Conservation (phyloP, 2,888 invertebrate species). For the Eulithis prunata region DNA sequence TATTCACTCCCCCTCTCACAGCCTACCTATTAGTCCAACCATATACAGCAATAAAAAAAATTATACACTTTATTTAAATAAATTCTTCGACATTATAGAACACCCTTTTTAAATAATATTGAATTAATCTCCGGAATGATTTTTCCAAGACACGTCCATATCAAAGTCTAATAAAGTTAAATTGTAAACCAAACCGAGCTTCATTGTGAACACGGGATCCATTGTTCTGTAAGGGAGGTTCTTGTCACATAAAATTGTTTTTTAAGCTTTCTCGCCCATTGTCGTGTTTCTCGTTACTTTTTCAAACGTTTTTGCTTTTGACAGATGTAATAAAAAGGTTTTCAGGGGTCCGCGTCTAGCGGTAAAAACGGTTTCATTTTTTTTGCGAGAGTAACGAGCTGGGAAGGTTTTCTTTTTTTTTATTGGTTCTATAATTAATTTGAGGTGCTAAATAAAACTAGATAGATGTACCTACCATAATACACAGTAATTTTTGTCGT, state of each 20-base stretch:
- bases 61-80: too few species aligned
- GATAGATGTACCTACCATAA: too few species aligned
- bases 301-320: conserved; percentile 53
- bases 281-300: conserved; percentile 49
- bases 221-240: conserved; percentile 50
- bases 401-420: not conserved
- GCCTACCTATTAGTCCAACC: too few species aligned
- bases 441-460: too few species aligned
- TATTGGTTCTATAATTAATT: not conserved
- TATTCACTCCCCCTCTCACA: too few species aligned
- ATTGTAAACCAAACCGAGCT: conserved; percentile 2
- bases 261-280: conserved; percentile 50
- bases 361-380: conserved; percentile 14
- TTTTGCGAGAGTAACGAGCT: conserved; percentile 1
- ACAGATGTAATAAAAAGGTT: conserved; percentile 44
- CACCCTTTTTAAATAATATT: too few species aligned
- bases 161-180: conserved; percentile 11
- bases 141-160: not conserved
- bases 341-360: conserved; percentile 3
- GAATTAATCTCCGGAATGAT: too few species aligned
- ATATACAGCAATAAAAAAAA: too few species aligned
- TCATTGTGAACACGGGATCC: conserved; percentile 19
- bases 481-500: too few species aligned
- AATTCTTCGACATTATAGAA: too few species aligned
- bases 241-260: conserved; percentile 54